Evolutionary conservation across 1,140 invertebrate genomes (phyloP), one percentile per base, ranked within the genome.

Genomic region (Phthorimaea operculella): DNA sequence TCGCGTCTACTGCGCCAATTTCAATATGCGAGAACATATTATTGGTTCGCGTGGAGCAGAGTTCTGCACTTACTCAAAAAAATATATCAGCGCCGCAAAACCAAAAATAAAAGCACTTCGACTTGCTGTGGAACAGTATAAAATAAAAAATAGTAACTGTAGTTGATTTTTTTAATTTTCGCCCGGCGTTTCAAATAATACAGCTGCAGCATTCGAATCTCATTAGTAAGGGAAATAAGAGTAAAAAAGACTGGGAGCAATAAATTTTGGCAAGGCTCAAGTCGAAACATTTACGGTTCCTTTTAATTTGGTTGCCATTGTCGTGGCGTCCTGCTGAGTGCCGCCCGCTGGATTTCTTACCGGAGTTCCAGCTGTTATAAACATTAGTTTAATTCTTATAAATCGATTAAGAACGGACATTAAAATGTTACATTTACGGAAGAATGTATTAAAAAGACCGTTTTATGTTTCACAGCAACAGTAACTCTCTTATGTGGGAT

Each of bases 221-320:
- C 78, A 84, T 84, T 84, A 83, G 76, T 66, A 70, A 72, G 63
- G 65, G 67, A 78, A 80, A 82, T 69, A 79, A 78, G 74, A 73
- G 72, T 2, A 4, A 75, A 79, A 77, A 77, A 80, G 81, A 74
- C 70, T 75, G 53, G 56, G 61, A 69, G 77, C 69, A 79, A 85
- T 85, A 85, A 85, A 85, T 85, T 85, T 73, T 78, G 76, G 82
- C 82, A 76, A 73, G 71, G 71, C 73, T 76, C 74, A 79, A 83
- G 76, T 76, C 71, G 71, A 77, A 79, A 76, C 76, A 68, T 78
- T 84, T 84, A 81, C 74, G 72, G 79, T 80, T 81, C 70, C 75
- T 78, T 84, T 84, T 83, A 84, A 84, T 84, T 83, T 80, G 77
- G 79, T 77, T 74, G 72, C 74, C 67, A 84, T 84, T 83, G 79